These are phyloP conservation scores for Clavelina lepadiformis DNA, from an alignment of 23 tunicate species.

Conservation along the genomic window DNA sequence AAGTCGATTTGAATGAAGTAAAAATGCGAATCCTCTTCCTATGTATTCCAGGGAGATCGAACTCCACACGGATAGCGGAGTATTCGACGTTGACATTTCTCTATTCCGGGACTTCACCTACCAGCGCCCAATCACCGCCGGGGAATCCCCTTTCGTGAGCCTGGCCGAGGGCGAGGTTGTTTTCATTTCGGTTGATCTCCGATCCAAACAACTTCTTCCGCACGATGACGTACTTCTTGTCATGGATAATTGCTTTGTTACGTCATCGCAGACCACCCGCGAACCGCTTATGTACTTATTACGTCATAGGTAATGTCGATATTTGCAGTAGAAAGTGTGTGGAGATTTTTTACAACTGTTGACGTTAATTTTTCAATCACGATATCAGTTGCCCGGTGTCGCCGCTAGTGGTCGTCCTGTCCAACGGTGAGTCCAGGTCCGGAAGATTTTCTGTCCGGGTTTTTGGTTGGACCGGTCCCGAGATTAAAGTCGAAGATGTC, in stretches of 20 bases:
- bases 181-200: constrained; percentile 56
- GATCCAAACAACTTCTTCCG: constrained; percentile 23
- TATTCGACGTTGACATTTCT: constrained; percentile 49
- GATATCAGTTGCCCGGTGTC: constrained; percentile 64
- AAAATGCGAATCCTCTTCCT: neutral
- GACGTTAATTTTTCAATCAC: too few species aligned
- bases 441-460: constrained; percentile 57
- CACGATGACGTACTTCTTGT: constrained; percentile 49
- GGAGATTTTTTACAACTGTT: too few species aligned
- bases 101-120: constrained; percentile 51
- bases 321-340: too few species aligned
- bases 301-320: constrained; percentile 31
- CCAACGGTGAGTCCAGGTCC: constrained; percentile 56
- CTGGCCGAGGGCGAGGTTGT: constrained; percentile 78
- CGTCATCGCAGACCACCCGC: constrained; percentile 35
- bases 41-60: constrained; percentile 26
- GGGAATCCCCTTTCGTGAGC: constrained; percentile 3
- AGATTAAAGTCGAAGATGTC: constrained; percentile 18
- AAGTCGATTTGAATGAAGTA: neutral
- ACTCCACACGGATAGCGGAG: constrained; percentile 23
- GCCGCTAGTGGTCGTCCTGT: constrained; percentile 51
- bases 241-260: constrained; percentile 84
- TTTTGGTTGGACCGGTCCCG: constrained; percentile 66
- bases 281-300: constrained; percentile 32
- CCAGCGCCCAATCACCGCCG: constrained; percentile 1